Conservation (phyloP, 2,888 invertebrate species). For the Craniophora ligustri region DNA sequence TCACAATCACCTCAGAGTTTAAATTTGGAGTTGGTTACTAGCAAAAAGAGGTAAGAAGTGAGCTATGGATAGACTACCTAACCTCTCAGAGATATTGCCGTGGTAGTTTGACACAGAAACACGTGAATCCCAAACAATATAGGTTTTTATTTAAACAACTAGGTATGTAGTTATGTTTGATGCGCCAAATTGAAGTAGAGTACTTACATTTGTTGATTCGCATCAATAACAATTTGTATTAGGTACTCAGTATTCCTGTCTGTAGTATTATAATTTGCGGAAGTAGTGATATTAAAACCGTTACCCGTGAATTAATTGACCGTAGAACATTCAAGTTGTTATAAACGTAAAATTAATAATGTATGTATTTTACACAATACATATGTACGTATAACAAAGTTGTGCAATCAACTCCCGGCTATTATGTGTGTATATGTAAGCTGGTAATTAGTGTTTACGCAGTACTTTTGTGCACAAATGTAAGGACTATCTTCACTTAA, state of each 20-base stretch:
- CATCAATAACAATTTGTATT: slow-evolving; percentile 13
- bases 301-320: slow-evolving; percentile 28
- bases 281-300: slow-evolving; percentile 23
- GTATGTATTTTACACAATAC: slow-evolving; percentile 26
- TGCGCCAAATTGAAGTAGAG: background rate
- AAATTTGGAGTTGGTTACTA: too few relatives aligned
- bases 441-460: slow-evolving; percentile 11
- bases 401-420: slow-evolving; percentile 43
- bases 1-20: too few relatives aligned
- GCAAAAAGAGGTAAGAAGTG: too few relatives aligned
- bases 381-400: slow-evolving; percentile 27
- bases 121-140: too few relatives aligned
- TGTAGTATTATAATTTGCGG: slow-evolving; percentile 26
- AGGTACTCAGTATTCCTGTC: slow-evolving; percentile 10
- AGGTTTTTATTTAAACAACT: too few relatives aligned
- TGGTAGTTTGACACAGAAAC: too few relatives aligned
- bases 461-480: background rate
- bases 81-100: too few relatives aligned
- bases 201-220: background rate
- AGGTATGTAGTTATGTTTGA: too few relatives aligned
- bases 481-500: too few relatives aligned
- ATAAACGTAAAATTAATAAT: slow-evolving; percentile 35
- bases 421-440: slow-evolving; percentile 28
- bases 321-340: slow-evolving; percentile 25
- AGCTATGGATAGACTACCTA: too few relatives aligned